A percentile compares a stretch with the other conserved stretches of the same genome.
Evolutionary conservation across 2,888 invertebrate species (phyloP).

Genomic region (Pinctada fucata): DNA sequence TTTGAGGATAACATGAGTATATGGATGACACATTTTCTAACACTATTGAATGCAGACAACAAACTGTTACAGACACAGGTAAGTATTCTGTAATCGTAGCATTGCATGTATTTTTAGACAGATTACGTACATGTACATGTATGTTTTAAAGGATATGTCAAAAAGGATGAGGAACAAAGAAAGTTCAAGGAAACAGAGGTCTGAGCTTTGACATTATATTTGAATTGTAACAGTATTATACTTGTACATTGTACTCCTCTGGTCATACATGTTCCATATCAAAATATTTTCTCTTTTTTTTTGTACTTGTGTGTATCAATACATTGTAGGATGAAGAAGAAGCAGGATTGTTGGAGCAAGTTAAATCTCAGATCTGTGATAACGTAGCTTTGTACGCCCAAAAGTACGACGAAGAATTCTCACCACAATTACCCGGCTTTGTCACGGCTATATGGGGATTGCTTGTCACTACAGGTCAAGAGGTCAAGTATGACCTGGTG

Average conservation of each 20-base stretch:
- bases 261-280: too few relatives aligned
- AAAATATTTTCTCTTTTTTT: too few relatives aligned
- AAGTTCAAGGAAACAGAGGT: not conserved
- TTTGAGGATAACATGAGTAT: slow-evolving; percentile 97
- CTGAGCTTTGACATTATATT: not conserved
- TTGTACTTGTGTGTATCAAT: too few relatives aligned
- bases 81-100: not conserved
- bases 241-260: not conserved
- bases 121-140: not conserved
- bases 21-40: slow-evolving; percentile 96
- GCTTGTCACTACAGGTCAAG: slow-evolving; percentile 88
- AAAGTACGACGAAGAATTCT: slow-evolving; percentile 98
- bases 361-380: slow-evolving; percentile 97
- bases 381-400: slow-evolving; percentile 95
- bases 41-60: slow-evolving; percentile 87
- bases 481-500: slow-evolving; percentile 94
- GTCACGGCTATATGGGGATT: slow-evolving; percentile 96
- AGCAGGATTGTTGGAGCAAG: slow-evolving; percentile 91
- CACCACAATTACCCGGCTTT: slow-evolving; percentile 90
- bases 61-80: slow-evolving; percentile 85
- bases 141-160: too few relatives aligned
- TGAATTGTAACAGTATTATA: not conserved
- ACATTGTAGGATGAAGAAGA: slow-evolving; percentile 86
- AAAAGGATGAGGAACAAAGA: too few relatives aligned
- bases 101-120: not conserved